Evolutionary conservation across 2,888 invertebrate genomes (phyloP).

Genomic region (Theodoxus fluviatilis): DNA sequence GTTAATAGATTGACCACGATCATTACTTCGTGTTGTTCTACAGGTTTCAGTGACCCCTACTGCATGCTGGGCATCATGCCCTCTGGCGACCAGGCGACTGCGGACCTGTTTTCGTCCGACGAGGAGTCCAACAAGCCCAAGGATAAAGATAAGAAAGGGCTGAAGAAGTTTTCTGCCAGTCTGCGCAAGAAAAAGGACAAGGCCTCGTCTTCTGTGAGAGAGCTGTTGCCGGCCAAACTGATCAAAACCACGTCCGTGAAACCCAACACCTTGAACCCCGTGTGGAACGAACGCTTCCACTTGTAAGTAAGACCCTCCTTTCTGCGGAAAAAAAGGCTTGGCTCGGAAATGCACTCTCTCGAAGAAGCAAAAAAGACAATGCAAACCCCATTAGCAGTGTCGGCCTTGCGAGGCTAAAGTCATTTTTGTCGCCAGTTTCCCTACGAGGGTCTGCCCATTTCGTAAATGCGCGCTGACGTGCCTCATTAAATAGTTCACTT

Average conservation of each 20-base stretch:
- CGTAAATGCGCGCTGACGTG: too few relatives aligned
- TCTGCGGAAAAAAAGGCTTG: background rate
- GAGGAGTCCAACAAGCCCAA: slow-evolving; percentile 41
- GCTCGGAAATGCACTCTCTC: too few relatives aligned
- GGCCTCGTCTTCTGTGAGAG: slow-evolving; percentile 49
- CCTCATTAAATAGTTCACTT: too few relatives aligned
- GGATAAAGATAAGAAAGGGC: slow-evolving; percentile 38
- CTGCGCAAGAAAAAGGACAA: slow-evolving; percentile 49
- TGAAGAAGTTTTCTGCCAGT: slow-evolving; percentile 54
- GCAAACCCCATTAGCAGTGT: too few relatives aligned
- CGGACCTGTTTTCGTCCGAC: slow-evolving; percentile 51
- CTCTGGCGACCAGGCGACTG: slow-evolving; percentile 35
- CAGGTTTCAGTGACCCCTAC: slow-evolving; percentile 97
- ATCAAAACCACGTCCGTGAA: slow-evolving; percentile 93
- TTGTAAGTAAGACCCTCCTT: slow-evolving; percentile 78
- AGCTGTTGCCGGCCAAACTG: slow-evolving; percentile 88
- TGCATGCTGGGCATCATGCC: slow-evolving; percentile 84
- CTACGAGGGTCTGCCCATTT: too few relatives aligned
- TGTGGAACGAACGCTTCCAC: slow-evolving; percentile 96
- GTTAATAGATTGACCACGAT: too few relatives aligned
- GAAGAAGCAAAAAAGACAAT: too few relatives aligned
- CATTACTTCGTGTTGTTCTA: slow-evolving; percentile 30
- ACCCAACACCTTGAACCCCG: slow-evolving; percentile 89
- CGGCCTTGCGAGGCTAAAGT: too few relatives aligned
- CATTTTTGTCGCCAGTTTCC: too few relatives aligned